Conservation (phyloP, 2,113 vertebrate genomes). For the Chionis minor region DNA sequence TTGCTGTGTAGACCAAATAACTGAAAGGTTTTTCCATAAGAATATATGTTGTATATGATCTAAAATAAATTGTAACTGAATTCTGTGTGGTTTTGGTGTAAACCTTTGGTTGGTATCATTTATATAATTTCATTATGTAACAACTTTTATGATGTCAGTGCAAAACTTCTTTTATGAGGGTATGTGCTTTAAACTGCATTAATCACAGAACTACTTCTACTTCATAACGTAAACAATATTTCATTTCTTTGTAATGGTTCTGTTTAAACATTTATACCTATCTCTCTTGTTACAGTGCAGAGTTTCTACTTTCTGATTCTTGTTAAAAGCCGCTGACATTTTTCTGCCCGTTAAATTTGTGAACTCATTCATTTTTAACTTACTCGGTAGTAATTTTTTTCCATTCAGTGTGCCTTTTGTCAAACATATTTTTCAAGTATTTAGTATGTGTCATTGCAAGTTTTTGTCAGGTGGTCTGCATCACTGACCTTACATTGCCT, state of each 20-base stretch:
- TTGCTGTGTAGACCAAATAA: neutral
- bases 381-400: neutral
- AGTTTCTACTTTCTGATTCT: neutral
- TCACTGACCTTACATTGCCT: neutral
- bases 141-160: neutral
- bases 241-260: neutral
- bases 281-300: neutral
- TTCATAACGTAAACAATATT: neutral
- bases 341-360: neutral
- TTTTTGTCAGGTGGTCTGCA: neutral
- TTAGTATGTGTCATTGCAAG: neutral
- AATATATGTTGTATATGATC: rapidly evolving
- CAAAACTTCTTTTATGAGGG: neutral
- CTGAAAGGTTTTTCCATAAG: neutral
- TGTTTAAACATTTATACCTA: neutral
- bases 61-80: neutral
- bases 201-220: neutral
- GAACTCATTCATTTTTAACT: neutral
- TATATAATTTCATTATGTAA: neutral
- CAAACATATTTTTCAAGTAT: neutral
- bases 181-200: neutral
- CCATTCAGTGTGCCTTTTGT: neutral
- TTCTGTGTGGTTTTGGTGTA: neutral
- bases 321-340: neutral
- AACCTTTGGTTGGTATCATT: neutral